Percentiles rank a stretch among this genome's conserved stretches.
These are phyloP conservation scores for Melanotaenia boesemani DNA, from an alignment of 2,797 vertebrate species.

Conservation along the genomic window DNA sequence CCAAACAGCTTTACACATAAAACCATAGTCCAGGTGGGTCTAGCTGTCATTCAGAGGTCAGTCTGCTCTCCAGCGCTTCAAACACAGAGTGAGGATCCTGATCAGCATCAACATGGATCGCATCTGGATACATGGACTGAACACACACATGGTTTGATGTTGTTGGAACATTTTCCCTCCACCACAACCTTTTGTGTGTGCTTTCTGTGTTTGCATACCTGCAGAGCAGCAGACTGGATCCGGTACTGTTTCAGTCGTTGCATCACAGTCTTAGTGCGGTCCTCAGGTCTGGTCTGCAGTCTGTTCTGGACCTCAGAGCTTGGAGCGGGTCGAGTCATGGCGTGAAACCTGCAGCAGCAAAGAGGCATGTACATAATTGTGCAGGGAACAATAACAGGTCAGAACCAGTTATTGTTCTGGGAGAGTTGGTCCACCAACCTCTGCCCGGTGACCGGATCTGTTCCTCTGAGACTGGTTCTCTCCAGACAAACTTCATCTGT, in stretches of 20 bases:
- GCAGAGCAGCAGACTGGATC: slow-evolving; percentile 69
- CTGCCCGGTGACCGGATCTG: slow-evolving; percentile 88
- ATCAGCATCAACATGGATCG: slow-evolving; percentile 86
- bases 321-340: slow-evolving; percentile 84
- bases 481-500: slow-evolving; percentile 86
- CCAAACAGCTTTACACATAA: too few relatives aligned
- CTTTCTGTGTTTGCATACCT: slow-evolving; percentile 49
- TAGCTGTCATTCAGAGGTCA: slow-evolving; percentile 42
- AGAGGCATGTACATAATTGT: neutral
- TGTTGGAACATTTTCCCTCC: neutral
- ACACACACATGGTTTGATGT: slow-evolving; percentile 17
- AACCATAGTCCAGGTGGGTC: neutral
- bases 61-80: slow-evolving; percentile 88
- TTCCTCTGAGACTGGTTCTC: slow-evolving; percentile 84
- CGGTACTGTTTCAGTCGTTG: slow-evolving; percentile 76
- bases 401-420: neutral
- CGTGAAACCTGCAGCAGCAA: slow-evolving; percentile 85
- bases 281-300: slow-evolving; percentile 84
- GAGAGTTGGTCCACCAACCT: slow-evolving; percentile 78
- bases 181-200: neutral
- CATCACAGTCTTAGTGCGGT: slow-evolving; percentile 72
- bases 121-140: slow-evolving; percentile 79
- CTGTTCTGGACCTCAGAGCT: slow-evolving; percentile 80
- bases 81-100: slow-evolving; percentile 89
- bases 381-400: too few relatives aligned